Conservation (phyloP, 2,797 vertebrate species). For the Cheirogaleus major region DNA sequence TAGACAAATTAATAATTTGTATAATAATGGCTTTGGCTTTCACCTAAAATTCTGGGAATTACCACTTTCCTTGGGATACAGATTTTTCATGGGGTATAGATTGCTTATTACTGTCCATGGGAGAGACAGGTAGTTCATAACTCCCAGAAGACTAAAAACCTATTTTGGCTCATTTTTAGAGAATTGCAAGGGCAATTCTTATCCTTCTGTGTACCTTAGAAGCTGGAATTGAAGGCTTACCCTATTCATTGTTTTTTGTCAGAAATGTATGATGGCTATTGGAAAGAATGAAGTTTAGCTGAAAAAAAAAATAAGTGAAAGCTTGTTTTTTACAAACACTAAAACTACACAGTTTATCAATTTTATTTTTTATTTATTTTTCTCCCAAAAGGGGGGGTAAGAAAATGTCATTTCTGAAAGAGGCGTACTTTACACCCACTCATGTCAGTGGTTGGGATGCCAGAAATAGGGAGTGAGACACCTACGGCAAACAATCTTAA, state of each 20-base stretch:
- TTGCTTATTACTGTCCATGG: neutral
- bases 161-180: constrained; percentile 34
- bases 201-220: constrained; percentile 62
- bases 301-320: constrained; percentile 76
- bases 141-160: neutral
- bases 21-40: constrained; percentile 5
- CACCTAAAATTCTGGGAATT: neutral
- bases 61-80: neutral
- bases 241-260: constrained; percentile 55
- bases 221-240: constrained; percentile 66
- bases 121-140: neutral
- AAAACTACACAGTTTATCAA: constrained; percentile 60
- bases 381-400: constrained; percentile 19
- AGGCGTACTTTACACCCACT: constrained; percentile 65
- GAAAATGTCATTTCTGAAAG: constrained; percentile 69
- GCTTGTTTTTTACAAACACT: constrained; percentile 73
- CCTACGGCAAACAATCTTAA: constrained; percentile 39
- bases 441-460: neutral
- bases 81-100: neutral
- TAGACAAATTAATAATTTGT: neutral
- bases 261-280: constrained; percentile 73
- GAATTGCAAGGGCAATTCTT: constrained; percentile 41
- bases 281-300: constrained; percentile 72
- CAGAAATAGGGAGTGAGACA: constrained; percentile 15
- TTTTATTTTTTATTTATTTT: constrained; percentile 63